Evolutionary conservation across 2,797 vertebrate species (phyloP), one percentile per base, ranked within the genome.

Genomic region (Thaleichthys pacificus): DNA sequence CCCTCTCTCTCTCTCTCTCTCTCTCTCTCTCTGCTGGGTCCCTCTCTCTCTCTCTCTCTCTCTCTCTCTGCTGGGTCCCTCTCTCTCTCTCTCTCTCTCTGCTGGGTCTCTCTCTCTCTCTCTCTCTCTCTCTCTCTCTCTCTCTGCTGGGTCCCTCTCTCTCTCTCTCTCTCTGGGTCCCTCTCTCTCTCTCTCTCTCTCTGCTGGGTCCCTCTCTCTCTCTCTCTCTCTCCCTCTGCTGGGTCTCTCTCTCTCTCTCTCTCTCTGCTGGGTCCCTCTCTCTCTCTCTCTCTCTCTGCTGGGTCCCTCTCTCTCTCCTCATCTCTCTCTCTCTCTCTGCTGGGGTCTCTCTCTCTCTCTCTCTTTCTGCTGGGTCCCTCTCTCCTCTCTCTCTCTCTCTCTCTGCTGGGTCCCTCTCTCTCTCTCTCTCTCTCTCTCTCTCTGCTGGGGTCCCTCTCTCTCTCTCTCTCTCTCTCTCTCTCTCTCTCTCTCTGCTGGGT

Each of bases 351-450:
- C 42, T 38, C n/a, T 66, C 17, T 60, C 71, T 60, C 11, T 14
- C 8, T 60, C 11, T 66, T 8, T 3, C 12, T 63, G n/a, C n/a
- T n/a, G n/a, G n/a, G n/a, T n/a, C n/a, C n/a, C 22, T 19, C 3
- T 68, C 19, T 54, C 47, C n/a, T n/a, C n/a, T n/a, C n/a, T n/a
- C n/a, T 32, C 24, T 61, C 14, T 62, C 72, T 54, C 17, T 7
- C 3, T 38, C 24, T 61, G n/a, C n/a, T n/a, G n/a, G n/a, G n/a
- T n/a, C 14, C 3, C 12, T 56, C 21, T 12, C 3, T 60, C 21
- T 63, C 32, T 58, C 12, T 28, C 15, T 12, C n/a, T n/a, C n/a
- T n/a, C n/a, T n/a, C n/a, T n/a, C n/a, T n/a, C n/a, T n/a, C 4
- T n/a, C 15, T 5, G n/a, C n/a, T n/a, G n/a, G n/a, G n/a, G n/a